Conservation (phyloP, 2,888 invertebrate genomes). For the Lamellibrachia satsuma region DNA sequence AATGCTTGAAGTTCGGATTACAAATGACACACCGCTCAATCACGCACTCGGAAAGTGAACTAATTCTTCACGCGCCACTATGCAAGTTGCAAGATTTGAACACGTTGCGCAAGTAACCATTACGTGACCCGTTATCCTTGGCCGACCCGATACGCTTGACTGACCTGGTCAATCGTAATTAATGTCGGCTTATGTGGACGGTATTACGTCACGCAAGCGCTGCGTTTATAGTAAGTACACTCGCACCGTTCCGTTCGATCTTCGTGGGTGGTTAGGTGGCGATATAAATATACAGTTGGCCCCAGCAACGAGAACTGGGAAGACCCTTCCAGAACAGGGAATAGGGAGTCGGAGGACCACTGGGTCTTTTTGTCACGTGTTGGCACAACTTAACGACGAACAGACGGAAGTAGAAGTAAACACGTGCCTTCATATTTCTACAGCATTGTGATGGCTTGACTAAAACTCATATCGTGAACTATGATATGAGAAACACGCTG, state of each 20-base stretch:
- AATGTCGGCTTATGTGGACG: not conserved
- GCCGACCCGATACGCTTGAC: not conserved
- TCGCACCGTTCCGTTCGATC: not conserved
- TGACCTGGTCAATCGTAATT: not conserved
- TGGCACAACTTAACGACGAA: not conserved
- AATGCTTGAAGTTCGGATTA: not conserved
- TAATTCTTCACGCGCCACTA: not conserved
- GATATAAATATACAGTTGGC: too few relatives aligned
- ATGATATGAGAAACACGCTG: not conserved
- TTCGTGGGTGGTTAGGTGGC: not conserved
- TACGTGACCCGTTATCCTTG: not conserved
- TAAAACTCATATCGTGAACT: not conserved
- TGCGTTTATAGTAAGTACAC: not conserved
- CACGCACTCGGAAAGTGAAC: not conserved
- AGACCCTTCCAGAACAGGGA: too few relatives aligned
- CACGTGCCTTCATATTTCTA: not conserved
- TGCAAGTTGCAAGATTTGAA: not conserved
- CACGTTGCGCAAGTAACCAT: not conserved
- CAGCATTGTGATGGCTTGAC: not conserved
- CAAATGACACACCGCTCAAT: not conserved
- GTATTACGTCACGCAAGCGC: not conserved
- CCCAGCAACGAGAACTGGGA: too few relatives aligned
- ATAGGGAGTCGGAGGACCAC: too few relatives aligned
- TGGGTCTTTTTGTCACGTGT: too few relatives aligned
- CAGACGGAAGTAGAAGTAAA: not conserved